These are phyloP conservation scores for Saguinus imperator DNA, from an alignment of 2,113 vertebrate genomes.

Conservation along the genomic window DNA sequence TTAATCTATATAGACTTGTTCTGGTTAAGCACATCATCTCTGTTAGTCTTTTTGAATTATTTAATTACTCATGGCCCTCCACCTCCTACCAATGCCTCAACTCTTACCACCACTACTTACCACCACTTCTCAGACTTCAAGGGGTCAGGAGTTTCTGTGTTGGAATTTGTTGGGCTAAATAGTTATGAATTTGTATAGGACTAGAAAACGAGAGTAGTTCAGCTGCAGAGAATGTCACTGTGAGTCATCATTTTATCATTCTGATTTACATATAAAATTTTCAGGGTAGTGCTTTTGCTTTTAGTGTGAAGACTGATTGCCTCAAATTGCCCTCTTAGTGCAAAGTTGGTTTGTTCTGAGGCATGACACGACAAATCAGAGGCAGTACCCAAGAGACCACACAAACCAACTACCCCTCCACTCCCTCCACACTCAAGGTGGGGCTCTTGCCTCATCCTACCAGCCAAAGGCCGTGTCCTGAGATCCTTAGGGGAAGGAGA, in stretches of 20 bases:
- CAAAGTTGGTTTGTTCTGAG: not conserved
- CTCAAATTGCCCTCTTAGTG: not conserved
- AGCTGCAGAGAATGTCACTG: not conserved
- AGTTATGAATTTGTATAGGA: not conserved
- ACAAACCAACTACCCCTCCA: not conserved
- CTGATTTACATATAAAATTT: not conserved
- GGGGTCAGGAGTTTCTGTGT: not conserved
- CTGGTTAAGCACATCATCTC: not conserved
- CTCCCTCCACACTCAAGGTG: not conserved
- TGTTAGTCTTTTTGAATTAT: not conserved
- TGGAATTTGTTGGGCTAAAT: not conserved
- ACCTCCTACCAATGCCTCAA: not conserved
- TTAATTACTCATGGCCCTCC: not conserved
- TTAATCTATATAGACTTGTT: not conserved
- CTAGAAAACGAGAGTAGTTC: slow-evolving; percentile 1
- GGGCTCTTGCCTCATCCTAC: not conserved
- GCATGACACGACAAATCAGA: not conserved
- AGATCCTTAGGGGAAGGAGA: not conserved
- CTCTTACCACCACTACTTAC: not conserved
- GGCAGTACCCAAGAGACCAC: not conserved
- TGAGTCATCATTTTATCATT: not conserved
- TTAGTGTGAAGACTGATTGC: not conserved
- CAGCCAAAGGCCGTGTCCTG: not conserved
- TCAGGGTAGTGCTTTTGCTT: not conserved
- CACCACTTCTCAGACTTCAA: not conserved